Base-by-base conservation (phyloP, 2,797 vertebrate species). In the Pogoniulus pusillus region DNA sequence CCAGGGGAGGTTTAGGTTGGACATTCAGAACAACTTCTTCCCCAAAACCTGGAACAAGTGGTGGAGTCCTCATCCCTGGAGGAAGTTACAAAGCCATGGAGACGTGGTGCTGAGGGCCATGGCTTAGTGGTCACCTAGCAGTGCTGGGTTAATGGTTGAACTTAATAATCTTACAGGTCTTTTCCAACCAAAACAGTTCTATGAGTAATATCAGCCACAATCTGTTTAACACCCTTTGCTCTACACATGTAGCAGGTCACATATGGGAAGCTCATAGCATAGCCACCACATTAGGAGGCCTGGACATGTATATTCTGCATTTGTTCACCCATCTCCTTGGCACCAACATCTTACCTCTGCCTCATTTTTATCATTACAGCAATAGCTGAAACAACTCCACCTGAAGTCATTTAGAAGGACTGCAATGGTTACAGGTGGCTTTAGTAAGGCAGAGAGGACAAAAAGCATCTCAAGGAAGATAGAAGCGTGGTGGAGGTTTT, bases 291-390 rank as follows among this genome's bases (percentile, higher is more conserved):
- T 8, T 7, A 41, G 37, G 53, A 82, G 51, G 4, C 16, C 6
- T 35, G 55, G 45, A 7, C 8, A 9, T 0, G 0, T 0, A 3
- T 1, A 10, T 29, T 37, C 30, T 30, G 29, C 10, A 23, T 11
- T 17, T 12, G 3, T 0, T 2, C 16, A 15, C 3, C 70, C 63
- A 9, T 2, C 20, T 5, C 29, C 34, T 63, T 43, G 6, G 4
- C 37, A 32, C 51, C 84, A 63, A 17, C 35, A 10, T 8, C 15
- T 20, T 35, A 4, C 53, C 49, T 4, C 53, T 49, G 37, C 43
- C 47, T 19, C 0, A 16, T 11, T 41, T 3, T 16, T 26, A 13
- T 7, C 37, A 3, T 5, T 5, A 2, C 0, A 9, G 17, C 0
- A 69, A 63, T 6, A 60, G 18, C 54, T 17, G 71, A 74, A 41